phyloP scores from a whole-genome alignment of 1,140 invertebrate species.

The Atta cephalotes region DNA sequence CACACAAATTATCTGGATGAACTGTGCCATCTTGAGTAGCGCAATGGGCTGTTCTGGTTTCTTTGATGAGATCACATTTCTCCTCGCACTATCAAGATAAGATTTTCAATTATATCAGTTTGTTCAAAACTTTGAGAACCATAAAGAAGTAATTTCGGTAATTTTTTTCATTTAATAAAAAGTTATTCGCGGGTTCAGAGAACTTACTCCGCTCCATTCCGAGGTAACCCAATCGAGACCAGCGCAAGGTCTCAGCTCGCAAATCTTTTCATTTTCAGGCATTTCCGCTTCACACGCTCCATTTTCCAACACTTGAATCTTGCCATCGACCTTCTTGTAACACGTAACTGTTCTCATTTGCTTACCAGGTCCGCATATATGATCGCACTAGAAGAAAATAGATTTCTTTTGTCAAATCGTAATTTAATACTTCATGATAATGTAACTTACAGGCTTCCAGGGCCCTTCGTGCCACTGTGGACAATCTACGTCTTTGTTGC shows the following conservation, averaged over 20 bases:
- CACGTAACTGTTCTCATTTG: constrained; percentile 91
- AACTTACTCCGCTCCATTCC: constrained; percentile 95
- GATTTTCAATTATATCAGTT: background rate
- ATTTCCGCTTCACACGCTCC: constrained; percentile 89
- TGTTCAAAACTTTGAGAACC: background rate
- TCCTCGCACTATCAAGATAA: constrained; percentile 89
- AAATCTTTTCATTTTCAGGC: constrained; percentile 90
- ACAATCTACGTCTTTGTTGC: constrained; percentile 92
- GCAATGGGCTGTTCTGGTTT: constrained; percentile 92
- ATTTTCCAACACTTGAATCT: constrained; percentile 91
- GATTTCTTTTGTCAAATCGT: background rate
- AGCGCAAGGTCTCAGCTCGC: constrained; percentile 93
- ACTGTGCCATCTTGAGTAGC: constrained; percentile 90
- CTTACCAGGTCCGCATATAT: constrained; percentile 94
- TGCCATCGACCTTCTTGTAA: constrained; percentile 89
- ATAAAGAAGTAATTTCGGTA: constrained; percentile 21
- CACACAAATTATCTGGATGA: constrained; percentile 90
- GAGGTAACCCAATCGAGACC: constrained; percentile 96
- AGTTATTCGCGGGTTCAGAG: background rate
- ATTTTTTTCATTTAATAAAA: constrained; percentile 38
- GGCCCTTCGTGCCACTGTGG: constrained; percentile 94
- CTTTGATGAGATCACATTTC: constrained; percentile 90
- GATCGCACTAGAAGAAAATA: constrained; percentile 90
- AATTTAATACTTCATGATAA: constrained; percentile 3
- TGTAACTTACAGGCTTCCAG: constrained; percentile 92